Conservation (phyloP, 2,888 invertebrate genomes). For the Phasia obesa region DNA sequence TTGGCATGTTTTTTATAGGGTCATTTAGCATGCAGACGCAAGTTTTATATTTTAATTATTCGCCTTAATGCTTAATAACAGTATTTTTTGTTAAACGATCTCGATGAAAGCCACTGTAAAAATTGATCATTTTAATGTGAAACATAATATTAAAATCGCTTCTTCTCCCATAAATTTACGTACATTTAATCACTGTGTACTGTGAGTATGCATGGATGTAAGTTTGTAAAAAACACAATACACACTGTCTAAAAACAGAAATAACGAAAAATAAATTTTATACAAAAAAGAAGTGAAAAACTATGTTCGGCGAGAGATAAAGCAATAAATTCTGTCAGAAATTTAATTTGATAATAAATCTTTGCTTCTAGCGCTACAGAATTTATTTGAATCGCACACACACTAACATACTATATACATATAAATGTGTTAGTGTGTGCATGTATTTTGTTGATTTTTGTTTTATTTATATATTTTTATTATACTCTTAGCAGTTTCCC, state of each 20-base stretch:
- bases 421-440: background rate
- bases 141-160: background rate
- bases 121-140: no score
- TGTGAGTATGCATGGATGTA: constrained; percentile 35
- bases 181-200: constrained; percentile 45
- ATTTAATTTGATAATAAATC: constrained; percentile 84
- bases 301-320: constrained; percentile 82
- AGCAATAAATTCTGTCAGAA: constrained; percentile 84
- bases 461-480: constrained; percentile 63
- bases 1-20: no score
- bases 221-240: constrained; percentile 50
- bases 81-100: no score
- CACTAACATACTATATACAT: constrained; percentile 67
- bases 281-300: constrained; percentile 80
- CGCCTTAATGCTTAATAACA: no score
- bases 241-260: constrained; percentile 58
- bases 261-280: constrained; percentile 63
- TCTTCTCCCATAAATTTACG: background rate
- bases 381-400: constrained; percentile 80
- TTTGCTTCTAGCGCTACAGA: constrained; percentile 83
- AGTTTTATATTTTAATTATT: no score
- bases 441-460: constrained; percentile 50
- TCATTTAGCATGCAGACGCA: no score
- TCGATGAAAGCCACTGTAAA: no score
- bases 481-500: constrained; percentile 59